Percentiles rank a stretch among this genome's conserved stretches.
phyloP scores from a whole-genome alignment of 2,113 vertebrate species.

The Lichenostomus cassidix region DNA sequence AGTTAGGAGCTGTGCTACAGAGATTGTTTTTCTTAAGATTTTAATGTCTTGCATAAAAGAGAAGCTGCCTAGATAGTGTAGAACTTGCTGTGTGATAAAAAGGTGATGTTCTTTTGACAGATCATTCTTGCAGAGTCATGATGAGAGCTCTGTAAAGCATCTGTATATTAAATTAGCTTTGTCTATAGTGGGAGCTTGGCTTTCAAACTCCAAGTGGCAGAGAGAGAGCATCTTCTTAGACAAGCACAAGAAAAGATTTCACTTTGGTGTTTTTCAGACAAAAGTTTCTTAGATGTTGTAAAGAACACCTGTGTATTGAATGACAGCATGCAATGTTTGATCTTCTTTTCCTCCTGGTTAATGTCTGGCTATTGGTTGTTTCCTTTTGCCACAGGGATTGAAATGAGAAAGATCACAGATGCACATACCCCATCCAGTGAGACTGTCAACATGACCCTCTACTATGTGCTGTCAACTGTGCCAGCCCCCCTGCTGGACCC shows the following conservation, averaged over 20 bases:
- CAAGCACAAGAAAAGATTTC: background rate
- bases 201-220: background rate
- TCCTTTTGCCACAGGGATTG: conserved; percentile 80
- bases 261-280: background rate
- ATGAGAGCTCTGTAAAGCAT: background rate
- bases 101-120: background rate
- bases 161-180: background rate
- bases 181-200: background rate
- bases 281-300: background rate
- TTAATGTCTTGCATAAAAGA: background rate
- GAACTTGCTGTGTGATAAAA: background rate
- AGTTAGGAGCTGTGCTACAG: background rate
- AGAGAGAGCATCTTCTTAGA: background rate
- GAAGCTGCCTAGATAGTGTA: background rate
- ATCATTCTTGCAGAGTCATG: background rate
- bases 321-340: fast-evolving
- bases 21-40: background rate
- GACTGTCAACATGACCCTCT: conserved; percentile 94
- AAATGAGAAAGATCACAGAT: conserved; percentile 94
- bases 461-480: conserved; percentile 88
- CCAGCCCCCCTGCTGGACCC: conserved; percentile 85
- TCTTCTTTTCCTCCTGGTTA: background rate
- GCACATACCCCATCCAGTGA: conserved; percentile 87
- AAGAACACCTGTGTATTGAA: background rate
- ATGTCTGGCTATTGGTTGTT: background rate